These are phyloP conservation scores for Girardia tigrina DNA, from an alignment of 2,888 invertebrate species.

Conservation along the genomic window DNA sequence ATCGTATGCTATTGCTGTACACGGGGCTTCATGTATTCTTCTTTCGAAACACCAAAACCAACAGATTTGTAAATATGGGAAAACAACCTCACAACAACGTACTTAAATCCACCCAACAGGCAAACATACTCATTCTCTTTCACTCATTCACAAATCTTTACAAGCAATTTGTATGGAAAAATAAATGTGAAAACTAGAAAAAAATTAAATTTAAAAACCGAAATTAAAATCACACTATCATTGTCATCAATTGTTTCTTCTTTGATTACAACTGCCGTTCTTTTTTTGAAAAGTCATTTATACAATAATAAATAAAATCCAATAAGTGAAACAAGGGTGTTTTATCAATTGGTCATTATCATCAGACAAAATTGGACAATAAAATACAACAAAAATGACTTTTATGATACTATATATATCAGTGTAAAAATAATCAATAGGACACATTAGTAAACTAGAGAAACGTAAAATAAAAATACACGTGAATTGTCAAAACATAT, in stretches of 20 bases:
- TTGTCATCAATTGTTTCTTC: background rate
- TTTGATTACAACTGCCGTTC: no score
- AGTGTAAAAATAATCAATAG: background rate
- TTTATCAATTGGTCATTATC: background rate
- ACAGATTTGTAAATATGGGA: background rate
- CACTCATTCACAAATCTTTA: background rate
- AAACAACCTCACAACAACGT: no score
- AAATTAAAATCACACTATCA: no score
- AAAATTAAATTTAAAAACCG: background rate
- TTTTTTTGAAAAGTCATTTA: no score
- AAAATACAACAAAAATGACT: background rate
- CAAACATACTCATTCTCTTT: no score
- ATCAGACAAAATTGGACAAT: background rate
- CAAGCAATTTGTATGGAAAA: background rate
- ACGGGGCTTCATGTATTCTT: background rate
- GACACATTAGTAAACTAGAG: background rate
- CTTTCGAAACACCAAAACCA: background rate
- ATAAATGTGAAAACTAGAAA: background rate
- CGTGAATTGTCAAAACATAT: background rate
- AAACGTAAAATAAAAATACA: constrained; percentile 10
- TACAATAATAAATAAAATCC: no score
- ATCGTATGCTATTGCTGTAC: constrained; percentile 16
- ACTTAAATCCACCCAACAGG: no score
- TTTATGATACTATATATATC: background rate
- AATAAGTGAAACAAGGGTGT: background rate